phyloP scores from a whole-genome alignment of 2,888 invertebrate genomes.

The Bombylius major region DNA sequence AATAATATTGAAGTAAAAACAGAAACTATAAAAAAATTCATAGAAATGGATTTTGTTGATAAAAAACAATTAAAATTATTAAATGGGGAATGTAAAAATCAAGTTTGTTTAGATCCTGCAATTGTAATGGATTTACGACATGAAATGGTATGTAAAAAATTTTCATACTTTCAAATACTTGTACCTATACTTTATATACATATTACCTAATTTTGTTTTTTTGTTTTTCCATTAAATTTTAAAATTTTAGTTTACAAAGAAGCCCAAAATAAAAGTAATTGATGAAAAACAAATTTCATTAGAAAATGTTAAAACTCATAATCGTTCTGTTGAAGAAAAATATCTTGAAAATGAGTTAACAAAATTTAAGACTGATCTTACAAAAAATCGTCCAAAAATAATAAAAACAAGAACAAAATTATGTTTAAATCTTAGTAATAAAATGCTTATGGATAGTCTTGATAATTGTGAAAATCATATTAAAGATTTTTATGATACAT shows the following conservation, averaged over 20 bases:
- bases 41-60: slow-evolving; percentile 30
- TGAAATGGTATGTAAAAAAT: slow-evolving; percentile 25
- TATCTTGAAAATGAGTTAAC: slow-evolving; percentile 30
- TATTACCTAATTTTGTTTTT: too few relatives aligned
- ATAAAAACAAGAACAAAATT: slow-evolving; percentile 9
- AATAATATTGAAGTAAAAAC: slow-evolving; percentile 24
- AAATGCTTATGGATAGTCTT: slow-evolving; percentile 24
- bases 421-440: slow-evolving; percentile 20
- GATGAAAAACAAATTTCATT: slow-evolving; percentile 13
- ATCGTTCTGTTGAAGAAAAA: slow-evolving; percentile 29
- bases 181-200: too few relatives aligned
- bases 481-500: slow-evolving; percentile 28
- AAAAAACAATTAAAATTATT: slow-evolving; percentile 24
- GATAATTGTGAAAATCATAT: slow-evolving; percentile 24
- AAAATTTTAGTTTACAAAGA: background rate
- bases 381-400: slow-evolving; percentile 20
- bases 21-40: slow-evolving; percentile 29
- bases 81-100: slow-evolving; percentile 20
- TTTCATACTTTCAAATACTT: background rate
- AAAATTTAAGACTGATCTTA: slow-evolving; percentile 30
- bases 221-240: background rate
- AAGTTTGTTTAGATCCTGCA: slow-evolving; percentile 25
- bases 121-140: slow-evolving; percentile 35
- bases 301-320: slow-evolving; percentile 28
- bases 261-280: background rate